Evolutionary conservation across 2,888 invertebrate genomes (phyloP).

Genomic region (Lasioglossum figueresi): DNA sequence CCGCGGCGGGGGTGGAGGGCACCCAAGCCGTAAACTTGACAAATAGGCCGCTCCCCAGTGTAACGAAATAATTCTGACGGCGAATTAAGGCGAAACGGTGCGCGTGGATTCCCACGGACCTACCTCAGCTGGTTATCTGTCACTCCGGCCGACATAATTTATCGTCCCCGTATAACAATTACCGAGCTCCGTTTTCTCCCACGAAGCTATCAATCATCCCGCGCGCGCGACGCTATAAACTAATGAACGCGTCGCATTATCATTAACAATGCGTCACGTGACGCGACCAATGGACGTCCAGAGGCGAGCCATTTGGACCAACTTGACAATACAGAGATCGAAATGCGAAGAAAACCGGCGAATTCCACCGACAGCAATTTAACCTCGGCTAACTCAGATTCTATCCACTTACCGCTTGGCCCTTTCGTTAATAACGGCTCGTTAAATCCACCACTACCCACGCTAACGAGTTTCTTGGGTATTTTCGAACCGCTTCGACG

Average conservation of each 20-base stretch:
- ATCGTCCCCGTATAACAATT: slow-evolving; percentile 40
- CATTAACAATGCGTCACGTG: slow-evolving; percentile 2
- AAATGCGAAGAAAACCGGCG: not conserved
- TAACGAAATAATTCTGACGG: slow-evolving; percentile 33
- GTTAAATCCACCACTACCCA: slow-evolving; percentile 32
- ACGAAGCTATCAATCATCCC: slow-evolving; percentile 34
- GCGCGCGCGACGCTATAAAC: not conserved
- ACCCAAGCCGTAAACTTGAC: slow-evolving; percentile 21
- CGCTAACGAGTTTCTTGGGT: slow-evolving; percentile 51
- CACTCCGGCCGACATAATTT: slow-evolving; percentile 20
- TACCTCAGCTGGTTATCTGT: slow-evolving; percentile 34
- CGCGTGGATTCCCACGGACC: slow-evolving; percentile 18
- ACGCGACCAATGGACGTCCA: not conserved
- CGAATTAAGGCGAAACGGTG: slow-evolving; percentile 29
- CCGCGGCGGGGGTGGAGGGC: not conserved
- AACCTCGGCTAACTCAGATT: slow-evolving; percentile 12
- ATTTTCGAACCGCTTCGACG: slow-evolving; percentile 19
- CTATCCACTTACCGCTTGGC: slow-evolving; percentile 8
- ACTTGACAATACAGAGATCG: not conserved
- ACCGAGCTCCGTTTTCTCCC: slow-evolving; percentile 5
- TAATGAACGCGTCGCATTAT: slow-evolving; percentile 19
- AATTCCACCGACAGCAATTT: not conserved
- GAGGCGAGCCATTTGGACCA: not conserved
- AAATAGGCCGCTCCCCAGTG: not conserved
- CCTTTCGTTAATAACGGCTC: slow-evolving; percentile 31